A percentile compares a stretch with the other conserved stretches of the same genome.
Evolutionary conservation across 1,140 invertebrate species (phyloP).

Genomic region (Amyelois transitella): DNA sequence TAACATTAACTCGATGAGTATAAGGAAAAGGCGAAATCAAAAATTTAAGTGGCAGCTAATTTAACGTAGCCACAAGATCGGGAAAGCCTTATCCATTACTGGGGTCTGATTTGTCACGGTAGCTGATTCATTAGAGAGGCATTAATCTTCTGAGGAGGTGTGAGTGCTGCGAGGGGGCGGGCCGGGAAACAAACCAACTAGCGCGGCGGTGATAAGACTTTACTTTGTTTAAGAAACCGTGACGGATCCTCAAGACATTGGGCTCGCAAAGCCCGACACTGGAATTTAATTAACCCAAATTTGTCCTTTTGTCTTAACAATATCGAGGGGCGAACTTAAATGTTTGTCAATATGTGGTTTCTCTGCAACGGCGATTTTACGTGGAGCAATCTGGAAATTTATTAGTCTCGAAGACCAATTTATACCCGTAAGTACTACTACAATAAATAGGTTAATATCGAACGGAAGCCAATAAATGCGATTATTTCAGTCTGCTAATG

Average conservation of each 20-base stretch:
- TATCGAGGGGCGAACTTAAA: constrained; percentile 19
- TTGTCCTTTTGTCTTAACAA: constrained; percentile 42
- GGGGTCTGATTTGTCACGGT: constrained; percentile 49
- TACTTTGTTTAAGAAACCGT: constrained; percentile 47
- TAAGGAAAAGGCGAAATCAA: constrained; percentile 17
- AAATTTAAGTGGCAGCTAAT: constrained; percentile 37
- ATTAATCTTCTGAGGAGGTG: constrained; percentile 46
- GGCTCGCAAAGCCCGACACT: constrained; percentile 31
- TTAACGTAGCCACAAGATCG: constrained; percentile 39
- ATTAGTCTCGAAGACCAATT: not conserved
- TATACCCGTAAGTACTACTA: too few species aligned
- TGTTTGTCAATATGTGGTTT: constrained; percentile 29
- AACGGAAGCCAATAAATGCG: too few species aligned
- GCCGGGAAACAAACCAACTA: constrained; percentile 23
- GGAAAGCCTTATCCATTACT: constrained; percentile 48
- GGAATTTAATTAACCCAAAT: constrained; percentile 56
- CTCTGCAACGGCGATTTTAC: constrained; percentile 5
- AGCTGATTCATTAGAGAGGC: constrained; percentile 54
- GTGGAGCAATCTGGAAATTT: not conserved
- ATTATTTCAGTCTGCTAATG: too few species aligned
- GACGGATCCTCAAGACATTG: constrained; percentile 31
- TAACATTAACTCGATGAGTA: not conserved
- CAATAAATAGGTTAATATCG: too few species aligned
- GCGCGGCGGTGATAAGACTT: constrained; percentile 39
- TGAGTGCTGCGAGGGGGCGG: constrained; percentile 11